Evolutionary conservation across 2,113 vertebrate species (phyloP).

Genomic region (Dermatemys mawii): DNA sequence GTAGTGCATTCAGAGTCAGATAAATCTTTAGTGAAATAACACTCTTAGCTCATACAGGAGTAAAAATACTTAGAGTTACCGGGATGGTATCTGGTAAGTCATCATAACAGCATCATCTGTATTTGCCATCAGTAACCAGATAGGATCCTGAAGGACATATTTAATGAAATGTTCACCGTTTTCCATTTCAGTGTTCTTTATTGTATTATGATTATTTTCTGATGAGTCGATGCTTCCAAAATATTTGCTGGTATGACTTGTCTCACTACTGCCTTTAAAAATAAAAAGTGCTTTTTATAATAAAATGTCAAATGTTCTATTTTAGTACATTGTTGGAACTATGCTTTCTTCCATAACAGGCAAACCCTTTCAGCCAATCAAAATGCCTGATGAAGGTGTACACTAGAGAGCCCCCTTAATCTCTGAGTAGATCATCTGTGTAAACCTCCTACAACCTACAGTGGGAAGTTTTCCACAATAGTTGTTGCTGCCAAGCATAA

Average conservation of each 20-base stretch:
- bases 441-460: background rate
- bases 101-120: constrained; percentile 90
- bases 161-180: constrained; percentile 79
- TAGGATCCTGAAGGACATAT: constrained; percentile 88
- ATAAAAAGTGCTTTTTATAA: background rate
- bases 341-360: background rate
- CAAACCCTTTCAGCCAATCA: background rate
- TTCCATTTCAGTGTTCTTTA: constrained; percentile 47
- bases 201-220: constrained; percentile 83
- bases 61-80: constrained; percentile 74
- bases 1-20: background rate
- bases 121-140: constrained; percentile 90
- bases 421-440: background rate
- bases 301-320: background rate
- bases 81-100: constrained; percentile 91
- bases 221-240: constrained; percentile 92
- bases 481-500: background rate
- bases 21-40: background rate
- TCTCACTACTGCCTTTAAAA: constrained; percentile 85
- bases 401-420: background rate
- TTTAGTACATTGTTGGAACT: background rate
- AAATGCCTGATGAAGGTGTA: background rate
- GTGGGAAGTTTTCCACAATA: background rate
- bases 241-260: constrained; percentile 91
- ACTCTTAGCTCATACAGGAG: accelerated